Conservation (phyloP, 2,113 vertebrate genomes). For the Cygnus atratus region DNA sequence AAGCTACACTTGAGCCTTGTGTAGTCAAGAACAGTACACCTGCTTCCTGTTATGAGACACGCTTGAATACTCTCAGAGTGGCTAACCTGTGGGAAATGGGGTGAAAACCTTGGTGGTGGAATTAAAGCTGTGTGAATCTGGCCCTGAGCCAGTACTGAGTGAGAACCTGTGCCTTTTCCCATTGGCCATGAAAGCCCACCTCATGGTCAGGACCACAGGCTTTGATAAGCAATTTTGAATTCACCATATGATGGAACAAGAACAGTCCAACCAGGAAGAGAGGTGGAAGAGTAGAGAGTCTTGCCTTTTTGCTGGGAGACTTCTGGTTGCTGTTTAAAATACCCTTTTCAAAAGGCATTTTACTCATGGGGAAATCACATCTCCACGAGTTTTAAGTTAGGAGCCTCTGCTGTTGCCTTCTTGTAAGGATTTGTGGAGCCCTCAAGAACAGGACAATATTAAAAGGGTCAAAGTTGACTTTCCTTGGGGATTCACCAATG, state of each 20-base stretch:
- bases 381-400: not conserved
- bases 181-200: not conserved
- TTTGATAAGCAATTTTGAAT: not conserved
- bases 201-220: too few relatives aligned
- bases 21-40: not conserved
- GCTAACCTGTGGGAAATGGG: not conserved
- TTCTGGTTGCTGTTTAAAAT: not conserved
- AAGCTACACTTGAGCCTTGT: not conserved
- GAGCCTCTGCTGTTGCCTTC: not conserved
- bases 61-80: not conserved
- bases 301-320: not conserved
- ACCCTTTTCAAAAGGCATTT: not conserved
- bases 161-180: not conserved
- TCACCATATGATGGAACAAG: not conserved
- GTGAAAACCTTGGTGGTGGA: not conserved
- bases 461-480: not conserved
- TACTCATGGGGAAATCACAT: not conserved
- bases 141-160: not conserved
- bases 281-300: not conserved
- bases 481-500: not conserved
- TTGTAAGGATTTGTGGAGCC: accelerated
- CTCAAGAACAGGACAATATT: too few relatives aligned
- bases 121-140: not conserved
- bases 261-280: not conserved
- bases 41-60: not conserved